Evolutionary conservation across 2,797 vertebrate species (phyloP).

Genomic region (Linurgus olivaceus): DNA sequence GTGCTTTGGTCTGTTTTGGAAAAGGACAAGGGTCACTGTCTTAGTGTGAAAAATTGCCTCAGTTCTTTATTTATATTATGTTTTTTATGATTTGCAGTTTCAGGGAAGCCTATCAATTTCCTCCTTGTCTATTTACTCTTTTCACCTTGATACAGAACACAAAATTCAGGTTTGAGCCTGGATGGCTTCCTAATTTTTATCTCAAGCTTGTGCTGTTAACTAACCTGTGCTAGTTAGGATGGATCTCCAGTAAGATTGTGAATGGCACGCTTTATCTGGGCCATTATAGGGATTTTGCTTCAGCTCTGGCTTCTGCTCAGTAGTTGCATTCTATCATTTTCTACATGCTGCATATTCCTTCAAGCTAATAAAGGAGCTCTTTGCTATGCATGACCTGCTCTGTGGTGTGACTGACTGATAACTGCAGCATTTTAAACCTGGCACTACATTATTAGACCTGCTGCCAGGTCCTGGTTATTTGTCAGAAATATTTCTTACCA

Average conservation of each 20-base stretch:
- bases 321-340: slow-evolving; percentile 20
- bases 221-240: neutral
- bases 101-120: neutral
- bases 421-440: slow-evolving; percentile 47
- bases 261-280: neutral
- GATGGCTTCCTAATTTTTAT: neutral
- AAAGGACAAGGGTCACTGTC: neutral
- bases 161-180: neutral
- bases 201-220: neutral
- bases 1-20: neutral
- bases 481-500: slow-evolving; percentile 31
- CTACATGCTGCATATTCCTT: slow-evolving; percentile 18
- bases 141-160: neutral
- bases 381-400: slow-evolving; percentile 58
- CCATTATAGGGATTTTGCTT: neutral
- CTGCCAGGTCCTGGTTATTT: slow-evolving; percentile 26
- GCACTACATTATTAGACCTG: neutral
- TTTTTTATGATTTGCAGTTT: neutral
- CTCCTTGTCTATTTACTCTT: neutral
- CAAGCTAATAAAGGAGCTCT: slow-evolving; percentile 59
- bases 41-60: neutral
- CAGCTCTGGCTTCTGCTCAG: neutral
- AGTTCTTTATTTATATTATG: neutral
- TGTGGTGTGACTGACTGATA: slow-evolving; percentile 50
- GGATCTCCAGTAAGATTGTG: neutral